Percentiles rank a stretch among this genome's conserved stretches.
These are phyloP conservation scores for Myopa testacea DNA, from an alignment of 2,888 invertebrate species.

Conservation along the genomic window DNA sequence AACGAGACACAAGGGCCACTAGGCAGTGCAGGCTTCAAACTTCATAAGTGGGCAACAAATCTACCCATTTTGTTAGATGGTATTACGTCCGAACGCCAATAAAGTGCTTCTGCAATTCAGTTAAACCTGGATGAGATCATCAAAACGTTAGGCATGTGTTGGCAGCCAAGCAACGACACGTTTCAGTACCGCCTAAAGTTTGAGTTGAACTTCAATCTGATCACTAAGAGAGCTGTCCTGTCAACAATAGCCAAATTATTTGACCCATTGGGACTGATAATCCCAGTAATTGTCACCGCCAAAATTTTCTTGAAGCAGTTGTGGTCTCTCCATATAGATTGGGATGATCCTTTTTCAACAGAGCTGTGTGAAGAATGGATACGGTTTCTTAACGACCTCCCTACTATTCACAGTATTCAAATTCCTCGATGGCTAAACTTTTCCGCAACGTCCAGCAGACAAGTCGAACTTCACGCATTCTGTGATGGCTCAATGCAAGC, in stretches of 20 bases:
- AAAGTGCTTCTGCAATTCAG: conserved; percentile 1
- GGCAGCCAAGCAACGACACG: conserved; percentile 36
- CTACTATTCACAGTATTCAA: conserved; percentile 22
- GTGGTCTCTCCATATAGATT: conserved; percentile 13
- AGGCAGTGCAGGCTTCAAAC: conserved; percentile 21
- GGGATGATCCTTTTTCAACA: conserved; percentile 5
- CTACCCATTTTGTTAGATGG: background rate
- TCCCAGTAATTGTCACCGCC: conserved; percentile 32
- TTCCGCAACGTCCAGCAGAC: too few relatives aligned
- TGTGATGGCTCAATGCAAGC: too few relatives aligned
- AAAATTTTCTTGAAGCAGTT: too few relatives aligned
- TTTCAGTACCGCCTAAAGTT: conserved; percentile 33
- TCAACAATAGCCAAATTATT: conserved; percentile 39
- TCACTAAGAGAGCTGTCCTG: background rate
- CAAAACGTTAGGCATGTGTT: conserved; percentile 40
- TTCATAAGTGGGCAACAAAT: conserved; percentile 38
- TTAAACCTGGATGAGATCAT: conserved; percentile 24
- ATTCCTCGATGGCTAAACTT: too few relatives aligned
- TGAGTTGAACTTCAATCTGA: background rate
- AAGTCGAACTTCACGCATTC: too few relatives aligned
- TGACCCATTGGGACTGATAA: conserved; percentile 38
- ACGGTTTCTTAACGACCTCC: conserved; percentile 17
- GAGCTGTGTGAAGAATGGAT: conserved; percentile 23
- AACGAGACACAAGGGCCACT: background rate
- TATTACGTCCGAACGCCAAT: background rate